Base-by-base conservation (phyloP, 2,113 vertebrate genomes). In the Spizaetus ornatus region DNA sequence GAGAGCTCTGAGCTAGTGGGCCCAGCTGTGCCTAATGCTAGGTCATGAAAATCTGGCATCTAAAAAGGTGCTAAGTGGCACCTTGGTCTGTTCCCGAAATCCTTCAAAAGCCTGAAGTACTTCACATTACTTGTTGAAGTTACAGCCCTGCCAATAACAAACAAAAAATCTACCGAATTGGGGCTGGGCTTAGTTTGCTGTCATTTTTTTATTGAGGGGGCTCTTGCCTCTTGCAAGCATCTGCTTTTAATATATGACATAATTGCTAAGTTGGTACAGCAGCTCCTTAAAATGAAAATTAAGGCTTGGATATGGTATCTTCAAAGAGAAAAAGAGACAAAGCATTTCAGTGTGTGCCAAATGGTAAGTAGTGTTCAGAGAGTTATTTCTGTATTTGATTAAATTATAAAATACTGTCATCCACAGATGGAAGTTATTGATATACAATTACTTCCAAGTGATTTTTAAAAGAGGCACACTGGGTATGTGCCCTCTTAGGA, bases 391-490 rank as follows among this genome's bases (percentile, higher is more conserved):
- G n/a, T 62, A 16, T 66, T 55, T 78, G 55, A 71, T 70, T 31
- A 59, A 71, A 61, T 77, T 11, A 66, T 15, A 9, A 42, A 90
- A 78, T 21, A 19, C 48, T 27, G 19, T 29, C 80, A n/a, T 2
- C 52, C 61, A 79, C 96, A 89, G 21, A 59, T 92, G 83, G 70
- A 89, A 95, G 43, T 59, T 38, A 90, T 42, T 62, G 70, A 66
- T 38, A 36, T 3, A 18, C 21, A 71, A 14, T 56, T 74, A 78
- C 48, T 86, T 87, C 69, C 65, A 72, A 52, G 38, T 7, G 34
- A 32, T 61, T 86, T 61, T 79, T 83, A 29, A 13, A 86, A 86
- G 48, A 90, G 45, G 55, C 69, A 45, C 7, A 6, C 34, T 19
- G 26, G n/a, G 18, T 27, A 8, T 21, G 5, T 18, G 42, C 40